Conservation (phyloP, 1,140 invertebrate genomes). For the Hetaerina americana region DNA sequence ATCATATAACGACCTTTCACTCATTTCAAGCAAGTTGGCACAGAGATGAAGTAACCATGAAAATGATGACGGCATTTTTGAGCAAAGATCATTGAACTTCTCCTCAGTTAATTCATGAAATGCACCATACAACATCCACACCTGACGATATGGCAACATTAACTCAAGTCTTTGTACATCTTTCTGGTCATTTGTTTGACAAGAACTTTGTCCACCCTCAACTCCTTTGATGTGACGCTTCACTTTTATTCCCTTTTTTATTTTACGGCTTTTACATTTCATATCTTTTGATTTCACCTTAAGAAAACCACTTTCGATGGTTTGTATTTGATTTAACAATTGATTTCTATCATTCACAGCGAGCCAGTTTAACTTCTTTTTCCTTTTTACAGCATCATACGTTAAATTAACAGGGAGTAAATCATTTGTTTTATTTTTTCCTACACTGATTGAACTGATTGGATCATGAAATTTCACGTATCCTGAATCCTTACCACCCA, state of each 20-base stretch:
- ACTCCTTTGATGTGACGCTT: not conserved
- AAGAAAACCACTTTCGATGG: no score
- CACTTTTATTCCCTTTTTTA: not conserved
- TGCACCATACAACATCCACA: not conserved
- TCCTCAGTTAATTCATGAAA: not conserved
- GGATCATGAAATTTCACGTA: no score
- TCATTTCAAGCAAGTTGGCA: not conserved
- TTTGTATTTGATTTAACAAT: no score
- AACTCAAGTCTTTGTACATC: not conserved
- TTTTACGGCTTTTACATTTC: no score
- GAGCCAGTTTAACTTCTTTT: not conserved
- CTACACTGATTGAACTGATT: no score
- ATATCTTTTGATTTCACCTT: no score
- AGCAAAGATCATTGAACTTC: not conserved
- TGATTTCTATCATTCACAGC: not conserved
- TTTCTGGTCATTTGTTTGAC: no score
- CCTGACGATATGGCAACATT: not conserved
- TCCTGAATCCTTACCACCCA: no score
- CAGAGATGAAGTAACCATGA: not conserved
- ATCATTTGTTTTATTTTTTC: not conserved
- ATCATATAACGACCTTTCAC: not conserved
- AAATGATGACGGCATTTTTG: not conserved
- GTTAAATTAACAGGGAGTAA: not conserved
- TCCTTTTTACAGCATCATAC: not conserved
- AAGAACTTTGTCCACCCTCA: not conserved